Percentiles rank a stretch among this genome's conserved stretches.
Evolutionary conservation across 2,888 invertebrate genomes (phyloP).

Genomic region (Colletes collaris): DNA sequence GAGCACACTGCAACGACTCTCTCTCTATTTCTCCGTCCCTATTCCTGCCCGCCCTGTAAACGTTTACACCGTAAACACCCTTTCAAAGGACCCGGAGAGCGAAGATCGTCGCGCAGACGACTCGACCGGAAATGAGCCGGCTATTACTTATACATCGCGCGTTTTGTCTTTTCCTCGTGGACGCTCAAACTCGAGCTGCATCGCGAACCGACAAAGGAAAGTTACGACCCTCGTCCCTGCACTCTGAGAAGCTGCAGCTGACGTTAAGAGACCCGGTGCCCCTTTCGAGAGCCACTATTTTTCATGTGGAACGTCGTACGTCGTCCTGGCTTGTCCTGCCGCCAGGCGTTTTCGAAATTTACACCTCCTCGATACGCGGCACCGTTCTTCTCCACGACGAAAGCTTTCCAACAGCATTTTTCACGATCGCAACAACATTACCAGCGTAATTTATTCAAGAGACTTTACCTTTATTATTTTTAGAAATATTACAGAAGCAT

Average conservation of each 20-base stretch:
- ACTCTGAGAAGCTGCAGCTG: slow-evolving; percentile 50
- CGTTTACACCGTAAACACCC: slow-evolving; percentile 22
- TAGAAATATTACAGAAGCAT: too few species aligned
- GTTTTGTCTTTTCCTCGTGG: slow-evolving; percentile 11
- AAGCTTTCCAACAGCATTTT: slow-evolving; percentile 11
- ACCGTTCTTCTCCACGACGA: neutral
- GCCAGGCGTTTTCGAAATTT: slow-evolving; percentile 57
- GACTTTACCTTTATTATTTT: too few species aligned
- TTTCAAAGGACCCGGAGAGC: neutral
- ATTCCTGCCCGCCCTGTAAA: neutral
- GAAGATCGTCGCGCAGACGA: slow-evolving; percentile 5
- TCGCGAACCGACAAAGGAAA: slow-evolving; percentile 43
- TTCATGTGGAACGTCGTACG: slow-evolving; percentile 44
- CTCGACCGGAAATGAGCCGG: slow-evolving; percentile 21
- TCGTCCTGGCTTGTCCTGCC: slow-evolving; percentile 20
- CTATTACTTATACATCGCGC: slow-evolving; percentile 28
- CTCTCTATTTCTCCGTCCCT: neutral
- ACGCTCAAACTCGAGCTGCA: slow-evolving; percentile 6
- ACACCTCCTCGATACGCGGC: slow-evolving; percentile 32
- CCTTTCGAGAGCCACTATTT: slow-evolving; percentile 43
- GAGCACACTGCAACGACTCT: slow-evolving; percentile 4
- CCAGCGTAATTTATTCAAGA: too few species aligned
- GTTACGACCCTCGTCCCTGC: slow-evolving; percentile 53
- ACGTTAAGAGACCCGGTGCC: slow-evolving; percentile 56
- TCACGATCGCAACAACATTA: slow-evolving; percentile 17